Evolutionary conservation across 2,113 vertebrate species (phyloP).

Genomic region (Cavia aperea): DNA sequence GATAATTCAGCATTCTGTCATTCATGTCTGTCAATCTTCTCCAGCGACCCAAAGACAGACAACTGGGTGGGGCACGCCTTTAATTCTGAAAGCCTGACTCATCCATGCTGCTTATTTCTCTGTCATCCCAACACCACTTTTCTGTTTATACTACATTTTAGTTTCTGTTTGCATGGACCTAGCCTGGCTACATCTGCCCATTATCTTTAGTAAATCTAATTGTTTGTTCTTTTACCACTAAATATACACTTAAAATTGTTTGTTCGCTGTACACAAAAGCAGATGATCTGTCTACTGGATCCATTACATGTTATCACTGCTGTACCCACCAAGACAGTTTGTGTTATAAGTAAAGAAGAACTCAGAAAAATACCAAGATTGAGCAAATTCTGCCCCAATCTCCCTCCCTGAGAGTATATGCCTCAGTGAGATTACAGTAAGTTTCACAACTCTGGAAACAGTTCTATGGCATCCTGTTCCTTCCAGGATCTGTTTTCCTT

Average conservation of each 20-base stretch:
- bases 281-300: not conserved
- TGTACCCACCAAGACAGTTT: not conserved
- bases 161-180: not conserved
- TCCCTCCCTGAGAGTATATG: not conserved
- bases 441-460: not conserved
- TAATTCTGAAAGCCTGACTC: not conserved
- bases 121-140: not conserved
- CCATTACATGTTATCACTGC: not conserved
- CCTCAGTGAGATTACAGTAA: not conserved
- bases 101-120: not conserved
- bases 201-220: not conserved
- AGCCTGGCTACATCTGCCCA: not conserved
- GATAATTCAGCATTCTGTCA: not conserved
- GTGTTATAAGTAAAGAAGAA: not conserved
- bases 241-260: not conserved
- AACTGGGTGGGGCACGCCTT: not conserved
- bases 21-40: not conserved
- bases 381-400: not conserved
- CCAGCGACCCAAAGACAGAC: not conserved
- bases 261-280: not conserved
- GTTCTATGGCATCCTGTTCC: not conserved
- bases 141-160: not conserved
- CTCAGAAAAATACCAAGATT: not conserved
- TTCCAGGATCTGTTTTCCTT: not conserved
- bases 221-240: not conserved